A percentile compares a stretch with the other conserved stretches of the same genome.
Conservation (phyloP, 1,140 invertebrate genomes). For the Macrocentrus cingulum region DNA sequence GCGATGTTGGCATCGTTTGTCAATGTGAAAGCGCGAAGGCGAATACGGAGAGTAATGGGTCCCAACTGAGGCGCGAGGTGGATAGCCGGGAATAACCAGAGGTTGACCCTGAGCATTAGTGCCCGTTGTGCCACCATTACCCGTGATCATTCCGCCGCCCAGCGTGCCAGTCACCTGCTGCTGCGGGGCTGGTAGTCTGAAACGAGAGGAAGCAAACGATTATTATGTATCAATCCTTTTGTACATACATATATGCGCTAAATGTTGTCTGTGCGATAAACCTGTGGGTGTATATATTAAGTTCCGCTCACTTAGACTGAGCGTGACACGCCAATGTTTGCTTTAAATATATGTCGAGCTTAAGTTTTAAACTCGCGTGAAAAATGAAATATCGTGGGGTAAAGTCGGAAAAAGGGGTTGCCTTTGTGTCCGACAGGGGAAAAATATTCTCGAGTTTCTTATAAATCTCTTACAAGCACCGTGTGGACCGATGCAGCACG, state of each 20-base stretch:
- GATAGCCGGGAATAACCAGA: slow-evolving; percentile 79
- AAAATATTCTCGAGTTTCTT: too few relatives aligned
- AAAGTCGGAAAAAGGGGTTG: too few relatives aligned
- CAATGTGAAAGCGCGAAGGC: slow-evolving; percentile 89
- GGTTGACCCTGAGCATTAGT: slow-evolving; percentile 59
- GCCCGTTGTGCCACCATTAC: slow-evolving; percentile 49
- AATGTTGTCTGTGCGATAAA: too few relatives aligned
- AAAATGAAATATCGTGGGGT: too few relatives aligned
- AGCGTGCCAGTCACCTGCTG: slow-evolving; percentile 57
- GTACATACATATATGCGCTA: neutral
- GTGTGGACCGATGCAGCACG: too few relatives aligned
- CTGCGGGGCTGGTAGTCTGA: slow-evolving; percentile 58
- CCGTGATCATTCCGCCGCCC: slow-evolving; percentile 49
- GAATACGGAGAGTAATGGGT: slow-evolving; percentile 81
- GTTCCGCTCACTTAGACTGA: too few relatives aligned
- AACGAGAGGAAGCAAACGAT: slow-evolving; percentile 34
- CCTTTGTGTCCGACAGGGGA: too few relatives aligned
- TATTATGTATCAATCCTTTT: slow-evolving; percentile 5
- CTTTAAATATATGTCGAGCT: too few relatives aligned
- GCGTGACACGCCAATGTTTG: too few relatives aligned
- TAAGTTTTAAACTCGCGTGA: too few relatives aligned
- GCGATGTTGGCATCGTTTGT: slow-evolving; percentile 86
- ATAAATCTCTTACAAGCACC: too few relatives aligned
- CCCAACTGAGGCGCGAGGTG: slow-evolving; percentile 69
- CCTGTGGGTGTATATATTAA: too few relatives aligned